Evolutionary conservation across 2,797 vertebrate species (phyloP).

Genomic region (Artibeus lituratus): DNA sequence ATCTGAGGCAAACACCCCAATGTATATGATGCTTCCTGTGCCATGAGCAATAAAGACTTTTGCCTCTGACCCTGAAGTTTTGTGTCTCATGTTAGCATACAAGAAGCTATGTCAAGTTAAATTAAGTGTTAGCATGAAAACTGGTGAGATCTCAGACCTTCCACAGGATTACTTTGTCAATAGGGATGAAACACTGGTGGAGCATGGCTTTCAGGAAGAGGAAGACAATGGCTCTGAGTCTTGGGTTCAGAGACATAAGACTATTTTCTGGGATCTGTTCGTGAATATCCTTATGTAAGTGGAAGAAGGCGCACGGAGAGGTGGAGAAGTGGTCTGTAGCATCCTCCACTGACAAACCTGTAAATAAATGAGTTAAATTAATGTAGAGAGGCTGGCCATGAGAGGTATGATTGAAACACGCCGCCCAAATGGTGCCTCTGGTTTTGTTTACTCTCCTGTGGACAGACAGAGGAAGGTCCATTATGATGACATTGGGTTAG

Average conservation of each 20-base stretch:
- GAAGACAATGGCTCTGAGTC: background rate
- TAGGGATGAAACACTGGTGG: background rate
- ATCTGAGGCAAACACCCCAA: background rate
- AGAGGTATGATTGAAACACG: background rate
- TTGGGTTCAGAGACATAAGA: background rate
- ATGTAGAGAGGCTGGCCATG: background rate
- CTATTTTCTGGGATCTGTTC: background rate
- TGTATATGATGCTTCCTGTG: background rate
- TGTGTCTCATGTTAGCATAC: background rate
- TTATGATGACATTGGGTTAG: background rate
- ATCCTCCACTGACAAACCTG: background rate
- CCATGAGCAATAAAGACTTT: background rate
- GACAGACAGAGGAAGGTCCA: background rate
- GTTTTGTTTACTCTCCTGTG: background rate
- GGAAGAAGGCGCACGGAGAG: accelerated
- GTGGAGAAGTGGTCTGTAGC: background rate
- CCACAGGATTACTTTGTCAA: background rate
- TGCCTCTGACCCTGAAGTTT: background rate
- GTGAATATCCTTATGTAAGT: background rate
- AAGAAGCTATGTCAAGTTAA: background rate
- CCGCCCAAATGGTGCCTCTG: background rate
- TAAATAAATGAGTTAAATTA: background rate
- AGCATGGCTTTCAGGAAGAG: background rate
- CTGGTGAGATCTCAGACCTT: background rate
- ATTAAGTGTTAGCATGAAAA: background rate